Conservation (phyloP, 2,888 invertebrate genomes). For the Drosophila dives region DNA sequence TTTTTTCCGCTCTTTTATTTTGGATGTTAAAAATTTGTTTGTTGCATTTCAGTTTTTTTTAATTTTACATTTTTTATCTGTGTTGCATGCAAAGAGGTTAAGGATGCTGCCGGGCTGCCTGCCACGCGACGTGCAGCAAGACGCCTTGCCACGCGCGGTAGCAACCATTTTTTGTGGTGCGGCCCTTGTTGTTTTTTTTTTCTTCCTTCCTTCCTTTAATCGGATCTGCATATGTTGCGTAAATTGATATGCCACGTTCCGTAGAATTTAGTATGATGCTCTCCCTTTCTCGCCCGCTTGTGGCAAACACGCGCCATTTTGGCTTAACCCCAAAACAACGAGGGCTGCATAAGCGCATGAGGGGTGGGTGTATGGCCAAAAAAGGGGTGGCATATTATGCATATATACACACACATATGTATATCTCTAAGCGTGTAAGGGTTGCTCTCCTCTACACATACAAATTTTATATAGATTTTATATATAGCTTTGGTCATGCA, state of each 20-base stretch:
- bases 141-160: conserved; percentile 47
- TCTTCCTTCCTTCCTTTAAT: conserved; percentile 48
- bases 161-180: conserved; percentile 37
- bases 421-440: conserved; percentile 38
- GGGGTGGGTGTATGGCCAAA: conserved; percentile 46
- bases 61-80: conserved; percentile 60
- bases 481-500: conserved; percentile 44
- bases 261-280: conserved; percentile 32
- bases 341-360: conserved; percentile 48
- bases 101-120: conserved; percentile 50
- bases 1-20: conserved; percentile 33
- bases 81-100: conserved; percentile 52
- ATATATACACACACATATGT: conserved; percentile 39
- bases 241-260: conserved; percentile 69
- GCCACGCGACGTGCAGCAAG: conserved; percentile 69
- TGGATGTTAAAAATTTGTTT: conserved; percentile 47
- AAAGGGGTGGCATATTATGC: conserved; percentile 75
- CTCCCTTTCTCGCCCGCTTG: conserved; percentile 25
- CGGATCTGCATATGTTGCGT: conserved; percentile 79
- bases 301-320: conserved; percentile 72
- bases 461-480: conserved; percentile 1
- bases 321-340: conserved; percentile 61
- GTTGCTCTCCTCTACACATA: conserved; percentile 45
- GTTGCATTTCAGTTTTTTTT: conserved; percentile 34
- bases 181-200: conserved; percentile 38